These are phyloP conservation scores for Conomelus anceps DNA, from an alignment of 2,888 invertebrate species.

Conservation along the genomic window DNA sequence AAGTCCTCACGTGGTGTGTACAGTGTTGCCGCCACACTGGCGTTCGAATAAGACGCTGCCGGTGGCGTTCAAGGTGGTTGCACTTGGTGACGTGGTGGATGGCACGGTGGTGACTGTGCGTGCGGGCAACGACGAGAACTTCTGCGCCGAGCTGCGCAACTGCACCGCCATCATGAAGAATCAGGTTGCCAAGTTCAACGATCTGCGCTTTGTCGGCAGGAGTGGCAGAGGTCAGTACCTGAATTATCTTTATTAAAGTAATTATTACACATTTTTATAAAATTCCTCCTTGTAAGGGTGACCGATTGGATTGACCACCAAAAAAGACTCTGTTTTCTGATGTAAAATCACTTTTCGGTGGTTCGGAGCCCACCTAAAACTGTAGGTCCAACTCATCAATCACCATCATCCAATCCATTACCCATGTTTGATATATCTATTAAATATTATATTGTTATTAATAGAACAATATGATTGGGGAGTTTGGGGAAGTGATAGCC, in stretches of 20 bases:
- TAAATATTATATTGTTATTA: too few relatives aligned
- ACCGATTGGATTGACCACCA: too few relatives aligned
- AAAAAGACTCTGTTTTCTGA: too few relatives aligned
- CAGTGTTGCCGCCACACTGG: conserved; percentile 92
- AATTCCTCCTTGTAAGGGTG: too few relatives aligned
- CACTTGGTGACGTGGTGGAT: conserved; percentile 85
- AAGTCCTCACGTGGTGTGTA: conserved; percentile 82
- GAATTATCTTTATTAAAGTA: not conserved
- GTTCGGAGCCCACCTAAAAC: too few relatives aligned
- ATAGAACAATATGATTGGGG: too few relatives aligned
- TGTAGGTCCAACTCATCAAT: too few relatives aligned
- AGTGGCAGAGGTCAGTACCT: conserved; percentile 83
- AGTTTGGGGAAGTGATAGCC: too few relatives aligned
- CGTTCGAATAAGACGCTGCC: conserved; percentile 95
- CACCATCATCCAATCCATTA: too few relatives aligned
- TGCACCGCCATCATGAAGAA: conserved; percentile 93
- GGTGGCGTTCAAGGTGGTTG: conserved; percentile 89
- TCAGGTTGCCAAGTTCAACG: conserved; percentile 95
- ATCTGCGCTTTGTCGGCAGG: conserved; percentile 92
- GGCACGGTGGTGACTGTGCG: conserved; percentile 89
- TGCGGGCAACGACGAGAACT: conserved; percentile 97
- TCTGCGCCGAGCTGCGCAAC: conserved; percentile 88
- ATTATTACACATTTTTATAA: too few relatives aligned
- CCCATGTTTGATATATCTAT: too few relatives aligned
- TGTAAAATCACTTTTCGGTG: too few relatives aligned